These are phyloP conservation scores for Alfaro cultratus DNA, from an alignment of 2,797 vertebrate species.

Conservation along the genomic window DNA sequence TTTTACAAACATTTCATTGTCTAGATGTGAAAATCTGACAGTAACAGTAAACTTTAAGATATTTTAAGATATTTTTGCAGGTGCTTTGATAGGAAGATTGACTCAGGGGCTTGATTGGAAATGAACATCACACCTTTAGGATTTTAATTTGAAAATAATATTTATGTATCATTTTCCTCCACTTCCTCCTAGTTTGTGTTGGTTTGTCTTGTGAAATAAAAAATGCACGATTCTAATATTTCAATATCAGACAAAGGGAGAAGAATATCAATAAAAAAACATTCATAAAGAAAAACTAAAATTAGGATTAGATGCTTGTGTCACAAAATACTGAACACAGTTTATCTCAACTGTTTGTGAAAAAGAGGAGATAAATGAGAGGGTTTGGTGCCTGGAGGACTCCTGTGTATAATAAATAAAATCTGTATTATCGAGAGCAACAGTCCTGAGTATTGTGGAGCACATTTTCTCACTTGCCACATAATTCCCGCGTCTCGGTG, in stretches of 20 bases:
- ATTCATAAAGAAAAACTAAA: background rate
- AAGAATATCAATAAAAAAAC: background rate
- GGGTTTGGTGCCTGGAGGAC: background rate
- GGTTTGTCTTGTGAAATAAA: background rate
- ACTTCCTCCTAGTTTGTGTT: background rate
- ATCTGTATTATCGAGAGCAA: background rate
- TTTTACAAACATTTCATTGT: background rate
- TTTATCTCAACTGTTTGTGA: background rate
- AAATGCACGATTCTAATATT: background rate
- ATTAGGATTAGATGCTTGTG: too few relatives aligned
- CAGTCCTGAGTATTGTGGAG: conserved; percentile 6
- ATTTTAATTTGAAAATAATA: background rate
- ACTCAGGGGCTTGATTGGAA: background rate
- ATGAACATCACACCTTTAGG: background rate
- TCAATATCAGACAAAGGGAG: background rate
- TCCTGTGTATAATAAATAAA: background rate
- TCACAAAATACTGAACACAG: background rate
- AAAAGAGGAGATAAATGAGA: background rate
- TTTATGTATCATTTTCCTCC: background rate
- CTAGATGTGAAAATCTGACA: background rate
- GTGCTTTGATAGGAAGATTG: background rate
- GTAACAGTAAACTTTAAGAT: too few relatives aligned
- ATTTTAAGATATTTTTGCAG: background rate
- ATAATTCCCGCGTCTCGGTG: conserved; percentile 36
- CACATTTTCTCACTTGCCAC: conserved; percentile 18